phyloP scores from a whole-genome alignment of 2,888 invertebrate genomes.

The Lottia scabra region DNA sequence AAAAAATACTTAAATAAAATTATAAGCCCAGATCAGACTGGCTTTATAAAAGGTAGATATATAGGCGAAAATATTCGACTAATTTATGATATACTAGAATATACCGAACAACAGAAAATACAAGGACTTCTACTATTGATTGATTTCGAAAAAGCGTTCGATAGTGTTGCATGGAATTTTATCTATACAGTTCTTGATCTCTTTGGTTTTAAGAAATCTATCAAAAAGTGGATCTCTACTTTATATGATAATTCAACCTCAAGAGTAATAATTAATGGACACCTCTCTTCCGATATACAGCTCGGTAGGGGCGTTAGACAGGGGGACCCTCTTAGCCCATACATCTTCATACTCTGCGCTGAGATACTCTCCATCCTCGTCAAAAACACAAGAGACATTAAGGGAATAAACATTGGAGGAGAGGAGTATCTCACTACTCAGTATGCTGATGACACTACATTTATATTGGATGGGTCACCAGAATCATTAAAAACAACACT shows the following conservation, averaged over 20 bases:
- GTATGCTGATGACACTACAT: slow-evolving; percentile 13
- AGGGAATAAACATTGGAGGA: slow-evolving; percentile 5
- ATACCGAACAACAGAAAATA: background rate
- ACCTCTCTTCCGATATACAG: background rate
- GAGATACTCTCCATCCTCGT: slow-evolving; percentile 11
- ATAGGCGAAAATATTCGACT: slow-evolving; percentile 11
- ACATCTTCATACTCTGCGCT: slow-evolving; percentile 14
- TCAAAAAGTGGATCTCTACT: background rate
- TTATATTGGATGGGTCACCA: slow-evolving; percentile 11
- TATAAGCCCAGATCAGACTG: slow-evolving; percentile 6
- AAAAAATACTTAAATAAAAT: background rate
- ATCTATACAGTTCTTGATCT: background rate
- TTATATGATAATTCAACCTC: background rate
- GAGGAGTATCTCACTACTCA: slow-evolving; percentile 9
- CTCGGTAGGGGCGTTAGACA: slow-evolving; percentile 12
- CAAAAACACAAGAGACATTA: slow-evolving; percentile 9
- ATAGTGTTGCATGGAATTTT: slow-evolving; percentile 8
- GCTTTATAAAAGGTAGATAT: slow-evolving; percentile 11
- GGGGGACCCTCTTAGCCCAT: slow-evolving; percentile 1
- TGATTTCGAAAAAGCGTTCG: slow-evolving; percentile 17
- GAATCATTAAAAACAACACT: background rate
- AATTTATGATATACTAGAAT: slow-evolving; percentile 6
- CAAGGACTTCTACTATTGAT: slow-evolving; percentile 3
- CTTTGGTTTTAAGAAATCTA: background rate
- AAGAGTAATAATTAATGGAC: background rate